phyloP scores from a whole-genome alignment of 1,140 invertebrate genomes.

The Melipona quadrifasciata region DNA sequence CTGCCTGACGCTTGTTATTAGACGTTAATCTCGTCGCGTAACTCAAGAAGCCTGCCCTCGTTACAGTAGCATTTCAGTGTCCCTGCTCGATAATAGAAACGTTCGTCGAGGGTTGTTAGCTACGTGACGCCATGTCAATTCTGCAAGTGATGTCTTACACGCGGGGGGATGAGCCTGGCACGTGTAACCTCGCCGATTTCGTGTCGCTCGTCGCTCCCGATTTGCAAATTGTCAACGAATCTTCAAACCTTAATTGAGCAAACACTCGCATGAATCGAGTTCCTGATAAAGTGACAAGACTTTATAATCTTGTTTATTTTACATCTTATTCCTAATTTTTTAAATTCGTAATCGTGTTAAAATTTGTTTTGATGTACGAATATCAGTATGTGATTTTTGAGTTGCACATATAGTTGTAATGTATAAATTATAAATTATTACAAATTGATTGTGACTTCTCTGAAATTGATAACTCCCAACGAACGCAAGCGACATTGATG shows the following conservation, averaged over 20 bases:
- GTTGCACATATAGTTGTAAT: too few relatives aligned
- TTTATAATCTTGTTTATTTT: too few relatives aligned
- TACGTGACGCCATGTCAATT: slow-evolving; percentile 31
- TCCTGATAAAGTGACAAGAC: too few relatives aligned
- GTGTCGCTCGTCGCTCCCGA: not conserved
- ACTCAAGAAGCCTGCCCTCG: slow-evolving; percentile 48
- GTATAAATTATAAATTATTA: too few relatives aligned
- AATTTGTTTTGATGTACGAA: too few relatives aligned
- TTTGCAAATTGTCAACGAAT: not conserved
- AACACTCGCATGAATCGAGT: too few relatives aligned
- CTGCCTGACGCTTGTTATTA: slow-evolving; percentile 35
- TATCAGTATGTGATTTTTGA: too few relatives aligned
- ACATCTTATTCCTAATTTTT: too few relatives aligned
- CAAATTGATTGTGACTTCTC: too few relatives aligned
- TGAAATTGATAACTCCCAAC: too few relatives aligned
- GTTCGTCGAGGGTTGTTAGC: slow-evolving; percentile 18
- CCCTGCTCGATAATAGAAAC: slow-evolving; percentile 30
- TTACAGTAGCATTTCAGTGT: slow-evolving; percentile 41
- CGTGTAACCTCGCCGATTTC: not conserved
- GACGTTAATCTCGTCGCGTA: slow-evolving; percentile 52
- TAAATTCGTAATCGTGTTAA: too few relatives aligned
- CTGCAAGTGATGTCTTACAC: not conserved
- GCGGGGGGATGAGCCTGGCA: slow-evolving; percentile 52
- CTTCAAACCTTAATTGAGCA: not conserved
- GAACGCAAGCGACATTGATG: too few relatives aligned